Evolutionary conservation across 2,113 vertebrate genomes (phyloP), one percentile per base, ranked within the genome.

Genomic region (Hoplias malabaricus): DNA sequence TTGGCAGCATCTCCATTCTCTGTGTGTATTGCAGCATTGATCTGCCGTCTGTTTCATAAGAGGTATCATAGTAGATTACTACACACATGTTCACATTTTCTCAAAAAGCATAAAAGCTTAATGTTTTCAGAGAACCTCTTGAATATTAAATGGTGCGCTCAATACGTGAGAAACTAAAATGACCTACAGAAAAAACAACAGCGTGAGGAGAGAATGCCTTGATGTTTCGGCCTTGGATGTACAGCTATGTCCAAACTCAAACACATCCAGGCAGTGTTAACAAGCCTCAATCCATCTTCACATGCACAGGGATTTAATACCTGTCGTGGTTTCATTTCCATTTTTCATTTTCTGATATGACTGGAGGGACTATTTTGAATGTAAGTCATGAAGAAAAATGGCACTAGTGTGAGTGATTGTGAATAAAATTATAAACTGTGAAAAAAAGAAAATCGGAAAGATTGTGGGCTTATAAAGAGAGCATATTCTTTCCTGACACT

Each of bases 81-180:
- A n/a, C n/a, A n/a, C n/a, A n/a, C n/a, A n/a, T n/a, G n/a, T n/a
- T 13, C 27, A 53, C 14, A 65, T 59, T 80, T 80, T 48, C 76
- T 79, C 59, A 29, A 68, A 77, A 54, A 56, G 38, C 14, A 43
- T 67, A 69, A 63, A 36, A 82, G 77, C 69, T 78, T 54, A 34
- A 27, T 36, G 54, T 78, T 69, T 81, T 72, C 56, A 70, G 57
- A 54, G 40, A 33, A 34, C 36, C 68, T 87, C 75, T 86, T 87
- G 76, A 81, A 87, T 89, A 88, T 84, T 88, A 79, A 89, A 83
- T 48, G 43, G n/a, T 23, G 16, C 74, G 79, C 77, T 82, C 56
- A 23, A 31, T 84, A 82, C 81, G 73, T 38, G 62, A 53, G 36
- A 73, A 83, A 71, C 76, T 56, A 74, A 62, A 78, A 59, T 79